phyloP scores from a whole-genome alignment of 92 coral and sea anemone genomes.

The Zoanthus sociatus region DNA sequence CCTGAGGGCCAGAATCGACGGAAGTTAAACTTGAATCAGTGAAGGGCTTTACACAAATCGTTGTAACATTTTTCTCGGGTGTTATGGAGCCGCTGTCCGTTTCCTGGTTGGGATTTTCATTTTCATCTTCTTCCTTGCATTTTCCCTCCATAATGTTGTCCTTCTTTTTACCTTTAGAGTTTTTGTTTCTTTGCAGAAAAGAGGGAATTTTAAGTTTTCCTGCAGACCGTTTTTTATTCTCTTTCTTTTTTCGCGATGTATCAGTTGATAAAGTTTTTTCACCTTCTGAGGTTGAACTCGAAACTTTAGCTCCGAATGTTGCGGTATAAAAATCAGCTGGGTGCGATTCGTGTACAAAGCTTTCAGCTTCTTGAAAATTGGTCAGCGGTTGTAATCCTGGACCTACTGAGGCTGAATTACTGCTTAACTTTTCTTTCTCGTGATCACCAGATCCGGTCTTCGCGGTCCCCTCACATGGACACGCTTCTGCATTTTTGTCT shows the following conservation, averaged over 20 bases:
- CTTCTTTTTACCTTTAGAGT: too few relatives aligned
- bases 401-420: not conserved
- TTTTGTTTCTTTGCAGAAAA: not conserved
- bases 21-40: too few relatives aligned
- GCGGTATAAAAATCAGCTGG: slow-evolving; percentile 4
- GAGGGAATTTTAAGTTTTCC: not conserved
- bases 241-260: not conserved
- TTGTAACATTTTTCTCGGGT: too few relatives aligned
- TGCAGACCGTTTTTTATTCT: not conserved
- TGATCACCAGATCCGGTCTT: not conserved
- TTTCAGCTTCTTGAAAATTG: slow-evolving; percentile 13
- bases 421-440: not conserved
- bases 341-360: not conserved
- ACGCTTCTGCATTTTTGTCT: too few relatives aligned
- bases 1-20: not conserved
- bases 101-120: not conserved
- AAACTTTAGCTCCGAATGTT: not conserved
- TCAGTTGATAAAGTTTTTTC: not conserved
- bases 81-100: not conserved
- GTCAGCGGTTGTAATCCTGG: not conserved
- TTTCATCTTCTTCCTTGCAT: not conserved
- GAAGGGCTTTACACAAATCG: too few relatives aligned
- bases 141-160: not conserved
- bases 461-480: not conserved
- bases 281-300: not conserved